Conservation (phyloP, 2,888 invertebrate genomes). For the Heliconius ethilla region DNA sequence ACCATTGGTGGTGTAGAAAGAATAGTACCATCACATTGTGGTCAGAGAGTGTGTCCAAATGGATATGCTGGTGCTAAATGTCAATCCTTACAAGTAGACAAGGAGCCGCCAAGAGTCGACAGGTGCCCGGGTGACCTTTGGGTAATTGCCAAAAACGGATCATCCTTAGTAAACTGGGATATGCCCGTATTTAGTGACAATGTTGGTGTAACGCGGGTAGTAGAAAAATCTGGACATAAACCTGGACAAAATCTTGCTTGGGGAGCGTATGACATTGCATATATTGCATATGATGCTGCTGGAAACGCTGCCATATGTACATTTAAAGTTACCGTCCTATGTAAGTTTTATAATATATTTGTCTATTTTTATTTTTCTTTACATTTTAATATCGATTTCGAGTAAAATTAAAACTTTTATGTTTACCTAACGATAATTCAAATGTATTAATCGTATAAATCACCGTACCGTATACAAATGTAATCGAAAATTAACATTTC, state of each 20-base stretch:
- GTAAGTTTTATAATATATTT: constrained; percentile 82
- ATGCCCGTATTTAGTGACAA: constrained; percentile 95
- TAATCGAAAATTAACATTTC: constrained; percentile 49
- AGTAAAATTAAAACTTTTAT: no score
- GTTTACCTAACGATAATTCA: no score
- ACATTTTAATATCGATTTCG: no score
- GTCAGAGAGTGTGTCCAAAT: constrained; percentile 92
- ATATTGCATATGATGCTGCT: constrained; percentile 95
- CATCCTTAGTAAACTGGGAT: constrained; percentile 95
- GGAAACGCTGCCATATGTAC: constrained; percentile 95
- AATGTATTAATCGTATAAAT: no score
- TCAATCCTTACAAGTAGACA: constrained; percentile 91
- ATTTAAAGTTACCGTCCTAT: constrained; percentile 94
- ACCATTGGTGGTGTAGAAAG: constrained; percentile 94
- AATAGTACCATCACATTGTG: constrained; percentile 95
- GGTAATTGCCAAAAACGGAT: constrained; percentile 96
- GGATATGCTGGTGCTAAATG: constrained; percentile 94
- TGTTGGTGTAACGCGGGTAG: constrained; percentile 88
- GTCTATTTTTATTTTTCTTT: no score
- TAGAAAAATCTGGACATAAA: constrained; percentile 92
- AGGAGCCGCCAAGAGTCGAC: constrained; percentile 92
- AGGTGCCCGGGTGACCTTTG: constrained; percentile 97
- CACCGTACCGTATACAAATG: not conserved
- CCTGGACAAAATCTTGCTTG: constrained; percentile 94
- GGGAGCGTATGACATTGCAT: constrained; percentile 96